These are phyloP conservation scores for Pseudolycoriella hygida DNA, from an alignment of 2,888 invertebrate genomes.

Conservation along the genomic window DNA sequence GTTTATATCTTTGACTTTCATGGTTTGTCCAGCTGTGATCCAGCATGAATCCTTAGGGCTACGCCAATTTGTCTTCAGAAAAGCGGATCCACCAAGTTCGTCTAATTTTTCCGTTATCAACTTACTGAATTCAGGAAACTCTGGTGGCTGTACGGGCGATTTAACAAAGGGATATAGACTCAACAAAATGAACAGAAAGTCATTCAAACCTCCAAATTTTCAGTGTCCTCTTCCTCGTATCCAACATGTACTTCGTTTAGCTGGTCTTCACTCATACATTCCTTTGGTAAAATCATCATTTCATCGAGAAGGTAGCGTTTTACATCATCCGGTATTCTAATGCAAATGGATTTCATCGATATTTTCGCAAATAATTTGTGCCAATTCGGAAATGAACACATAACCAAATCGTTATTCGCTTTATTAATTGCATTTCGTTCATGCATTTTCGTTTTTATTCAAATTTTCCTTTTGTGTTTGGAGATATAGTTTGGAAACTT, in stretches of 20 bases:
- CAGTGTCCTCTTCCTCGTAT: conserved; percentile 10
- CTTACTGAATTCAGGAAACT: conserved; percentile 12
- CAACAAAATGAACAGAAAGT: too few species aligned
- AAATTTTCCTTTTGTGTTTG: neutral
- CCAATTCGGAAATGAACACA: conserved; percentile 11
- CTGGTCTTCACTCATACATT: conserved; percentile 9
- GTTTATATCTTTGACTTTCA: conserved; percentile 11
- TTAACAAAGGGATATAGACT: too few species aligned
- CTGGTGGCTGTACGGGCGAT: conserved; percentile 8
- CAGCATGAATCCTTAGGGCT: conserved; percentile 13
- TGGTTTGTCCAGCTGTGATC: conserved; percentile 13
- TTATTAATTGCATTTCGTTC: neutral
- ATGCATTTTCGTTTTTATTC: neutral
- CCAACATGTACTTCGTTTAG: conserved; percentile 4
- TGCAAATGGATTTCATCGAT: conserved; percentile 8
- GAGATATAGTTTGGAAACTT: too few species aligned
- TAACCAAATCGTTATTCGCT: conserved; percentile 5
- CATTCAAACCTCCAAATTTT: conserved; percentile 2
- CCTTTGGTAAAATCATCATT: conserved; percentile 13
- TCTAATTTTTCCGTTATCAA: conserved; percentile 7
- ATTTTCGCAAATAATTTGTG: conserved; percentile 11
- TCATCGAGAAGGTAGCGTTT: conserved; percentile 12
- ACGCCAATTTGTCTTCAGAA: conserved; percentile 14
- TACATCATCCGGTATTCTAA: conserved; percentile 10
- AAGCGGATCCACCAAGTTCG: conserved; percentile 7